These are phyloP conservation scores for Zosterops pallidus DNA, from an alignment of 2,113 vertebrate genomes.

Conservation along the genomic window DNA sequence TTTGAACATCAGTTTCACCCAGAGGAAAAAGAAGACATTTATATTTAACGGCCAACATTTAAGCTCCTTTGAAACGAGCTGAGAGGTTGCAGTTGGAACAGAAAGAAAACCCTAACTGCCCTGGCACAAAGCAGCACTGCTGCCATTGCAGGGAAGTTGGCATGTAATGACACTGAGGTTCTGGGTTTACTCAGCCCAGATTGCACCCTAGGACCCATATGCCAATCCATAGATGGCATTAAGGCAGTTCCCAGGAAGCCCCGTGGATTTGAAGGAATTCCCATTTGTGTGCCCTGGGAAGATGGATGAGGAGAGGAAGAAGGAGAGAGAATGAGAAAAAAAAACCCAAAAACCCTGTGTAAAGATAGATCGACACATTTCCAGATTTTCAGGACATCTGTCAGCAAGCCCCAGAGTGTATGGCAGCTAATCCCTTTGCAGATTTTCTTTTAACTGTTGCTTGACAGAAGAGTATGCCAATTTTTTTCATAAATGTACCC, in stretches of 20 bases:
- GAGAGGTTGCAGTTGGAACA: constrained; percentile 22
- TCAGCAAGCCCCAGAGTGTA: constrained; percentile 45
- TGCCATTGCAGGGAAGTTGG: not conserved
- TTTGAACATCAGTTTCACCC: constrained; percentile 38
- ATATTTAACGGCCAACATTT: constrained; percentile 59
- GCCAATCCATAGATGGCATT: not conserved
- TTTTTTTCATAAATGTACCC: constrained; percentile 11
- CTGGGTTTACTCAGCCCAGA: not conserved
- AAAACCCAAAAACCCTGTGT: not conserved
- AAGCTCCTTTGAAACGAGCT: constrained; percentile 47
- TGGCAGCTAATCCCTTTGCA: constrained; percentile 61
- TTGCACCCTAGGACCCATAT: not conserved
- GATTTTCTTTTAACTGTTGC: constrained; percentile 69
- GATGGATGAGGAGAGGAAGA: not conserved
- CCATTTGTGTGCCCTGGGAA: not conserved
- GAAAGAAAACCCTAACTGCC: not conserved
- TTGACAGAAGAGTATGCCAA: constrained; percentile 23
- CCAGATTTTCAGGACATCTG: constrained; percentile 72
- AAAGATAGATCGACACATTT: constrained; percentile 62
- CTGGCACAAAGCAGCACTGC: not conserved
- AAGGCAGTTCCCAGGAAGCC: not conserved
- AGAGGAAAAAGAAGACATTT: constrained; percentile 52
- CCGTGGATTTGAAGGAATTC: not conserved
- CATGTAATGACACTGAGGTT: not conserved
- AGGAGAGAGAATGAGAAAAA: not conserved